Evolutionary conservation across 2,888 invertebrate species (phyloP), one percentile per base, ranked within the genome.

Genomic region (Podotricha telesiphe): DNA sequence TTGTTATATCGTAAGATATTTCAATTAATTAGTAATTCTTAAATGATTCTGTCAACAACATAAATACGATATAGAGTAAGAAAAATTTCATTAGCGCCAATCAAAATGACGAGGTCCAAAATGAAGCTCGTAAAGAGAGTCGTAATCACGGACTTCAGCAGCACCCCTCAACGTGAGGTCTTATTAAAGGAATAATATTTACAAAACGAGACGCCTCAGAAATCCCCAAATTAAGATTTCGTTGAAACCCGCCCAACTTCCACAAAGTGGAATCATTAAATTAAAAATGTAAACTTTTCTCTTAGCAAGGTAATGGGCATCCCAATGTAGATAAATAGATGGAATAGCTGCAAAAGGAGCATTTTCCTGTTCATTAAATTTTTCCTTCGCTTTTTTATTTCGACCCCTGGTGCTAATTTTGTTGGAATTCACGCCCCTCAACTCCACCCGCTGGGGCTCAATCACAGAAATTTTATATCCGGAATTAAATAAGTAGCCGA

Each of bases 311-410:
- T 93, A 93, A 93, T 93, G 93, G 93, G 93, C 93, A 93, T 93
- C 92, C 92, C 91, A 84, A 93, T 93, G 92, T 90, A 91, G 93
- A 93, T 93, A 93, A 93, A 93, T 93, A 93, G 92, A 93, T 93
- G 91, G 88, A 93, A 93, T 93, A 93, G 92, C 91, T 92, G 91
- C 91, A 91, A 93, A 93, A 93, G 93, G 91, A 92, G 91, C 92
- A 93, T 93, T 93, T 93, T 93, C 93, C 93, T 93, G 93, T 93
- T 93, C 93, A 93, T 93, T 93, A 93, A 93, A 93, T 93, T 93
- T 93, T 93, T 93, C 92, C 88, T 91, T 91, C 90, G 90, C 89
- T 91, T 92, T 93, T 93, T 93, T 92, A 92, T 93, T 93, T 91
- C 92, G 90, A 91, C 93, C 92, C 93, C 93, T 91, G 91, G 93